Conservation (phyloP, 1,140 invertebrate genomes). For the Heliconius hewitsoni region DNA sequence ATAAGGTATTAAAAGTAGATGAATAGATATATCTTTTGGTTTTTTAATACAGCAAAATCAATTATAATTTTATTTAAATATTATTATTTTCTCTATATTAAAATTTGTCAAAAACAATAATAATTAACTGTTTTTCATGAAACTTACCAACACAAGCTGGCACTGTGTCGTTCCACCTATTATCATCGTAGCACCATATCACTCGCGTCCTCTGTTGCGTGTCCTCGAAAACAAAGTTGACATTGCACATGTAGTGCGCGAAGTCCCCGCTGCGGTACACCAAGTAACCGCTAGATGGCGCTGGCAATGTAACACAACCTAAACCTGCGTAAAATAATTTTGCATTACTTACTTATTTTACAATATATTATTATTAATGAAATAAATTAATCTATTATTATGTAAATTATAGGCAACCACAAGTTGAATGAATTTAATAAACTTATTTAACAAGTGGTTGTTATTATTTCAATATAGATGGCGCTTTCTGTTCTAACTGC, state of each 20-base stretch:
- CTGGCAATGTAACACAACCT: slow-evolving; percentile 81
- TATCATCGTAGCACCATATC: slow-evolving; percentile 81
- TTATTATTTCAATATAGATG: neutral
- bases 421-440: neutral
- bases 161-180: slow-evolving; percentile 83
- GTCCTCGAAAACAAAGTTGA: slow-evolving; percentile 83
- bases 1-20: too few relatives aligned
- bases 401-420: neutral
- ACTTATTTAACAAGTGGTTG: neutral
- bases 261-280: slow-evolving; percentile 81
- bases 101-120: too few relatives aligned
- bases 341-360: too few relatives aligned
- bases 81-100: too few relatives aligned
- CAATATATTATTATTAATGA: neutral
- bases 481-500: neutral
- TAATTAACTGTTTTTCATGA: neutral
- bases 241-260: slow-evolving; percentile 84
- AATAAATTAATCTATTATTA: neutral
- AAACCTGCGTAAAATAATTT: slow-evolving; percentile 66
- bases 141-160: slow-evolving; percentile 84
- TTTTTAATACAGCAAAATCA: too few relatives aligned
- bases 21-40: too few relatives aligned
- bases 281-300: slow-evolving; percentile 83
- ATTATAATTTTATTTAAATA: too few relatives aligned
- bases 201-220: slow-evolving; percentile 76